Evolutionary conservation across 2,797 vertebrate genomes (phyloP), one percentile per base, ranked within the genome.

Genomic region (Echeneis naucrates): DNA sequence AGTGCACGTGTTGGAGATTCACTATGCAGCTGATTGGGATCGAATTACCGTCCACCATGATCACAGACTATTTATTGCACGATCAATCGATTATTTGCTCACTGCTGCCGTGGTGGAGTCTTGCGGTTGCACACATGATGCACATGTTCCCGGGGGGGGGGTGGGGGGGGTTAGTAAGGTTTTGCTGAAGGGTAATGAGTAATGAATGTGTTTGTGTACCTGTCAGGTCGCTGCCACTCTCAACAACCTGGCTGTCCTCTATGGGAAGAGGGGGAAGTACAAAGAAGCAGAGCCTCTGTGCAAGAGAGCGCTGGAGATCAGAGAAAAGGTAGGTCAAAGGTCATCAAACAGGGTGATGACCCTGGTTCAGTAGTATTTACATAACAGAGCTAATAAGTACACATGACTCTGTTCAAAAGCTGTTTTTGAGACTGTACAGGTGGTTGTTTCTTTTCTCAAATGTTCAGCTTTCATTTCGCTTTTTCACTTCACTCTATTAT

Each of bases 141-240:
- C 26, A 30, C 57, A 53, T 51, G n/a, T n/a, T n/a, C n/a, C n/a
- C n/a, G n/a, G n/a, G n/a, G n/a, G n/a, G n/a, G n/a, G n/a, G n/a
- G n/a, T n/a, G n/a, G n/a, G n/a, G n/a, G n/a, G n/a, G n/a, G n/a
- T n/a, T n/a, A n/a, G n/a, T n/a, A n/a, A n/a, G n/a, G n/a, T n/a
- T n/a, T n/a, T n/a, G n/a, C n/a, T n/a, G n/a, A 30, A 30, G 30
- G 30, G 30, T 33, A 8, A 23, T n/a, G 26, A 42, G 38, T 72
- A 12, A 77, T 19, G 8, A 10, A n/a, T 62, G 50, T 62, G 47
- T 82, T 9, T 87, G 77, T 90, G 75, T 77, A 4, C 26, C 66
- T 14, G 33, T 40, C 86, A 99, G 97, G 97, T 99, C 75, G 97
- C 96, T 0, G 96, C 96, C 0, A 97, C 96, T 0, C 94, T 97